phyloP scores from a whole-genome alignment of 2,797 vertebrate species.

The Diplodus puntazzo region DNA sequence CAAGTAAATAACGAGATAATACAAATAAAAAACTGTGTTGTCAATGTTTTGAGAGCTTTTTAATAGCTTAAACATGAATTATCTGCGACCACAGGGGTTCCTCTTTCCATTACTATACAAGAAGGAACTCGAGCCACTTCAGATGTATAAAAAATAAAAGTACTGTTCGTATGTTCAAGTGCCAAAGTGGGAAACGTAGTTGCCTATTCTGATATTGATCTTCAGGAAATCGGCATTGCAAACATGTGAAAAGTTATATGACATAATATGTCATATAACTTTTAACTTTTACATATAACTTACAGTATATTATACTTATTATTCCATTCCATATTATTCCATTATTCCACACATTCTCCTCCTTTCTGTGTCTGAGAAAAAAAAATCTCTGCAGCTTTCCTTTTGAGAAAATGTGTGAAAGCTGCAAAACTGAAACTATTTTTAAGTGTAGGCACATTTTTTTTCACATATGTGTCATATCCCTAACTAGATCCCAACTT shows the following conservation, averaged over 20 bases:
- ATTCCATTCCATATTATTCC: too few relatives aligned
- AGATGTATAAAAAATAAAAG: slow-evolving; percentile 11
- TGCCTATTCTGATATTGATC: not conserved
- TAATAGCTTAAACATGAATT: not conserved
- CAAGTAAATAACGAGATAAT: not conserved
- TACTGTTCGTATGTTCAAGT: not conserved
- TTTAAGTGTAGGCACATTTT: not conserved
- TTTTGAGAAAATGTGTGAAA: slow-evolving; percentile 13
- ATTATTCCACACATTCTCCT: not conserved
- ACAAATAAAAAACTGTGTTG: too few relatives aligned
- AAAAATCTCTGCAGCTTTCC: not conserved
- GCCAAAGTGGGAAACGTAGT: not conserved
- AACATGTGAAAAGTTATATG: not conserved
- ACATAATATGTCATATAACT: too few relatives aligned
- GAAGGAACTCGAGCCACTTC: not conserved
- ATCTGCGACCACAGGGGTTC: not conserved
- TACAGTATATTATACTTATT: too few relatives aligned
- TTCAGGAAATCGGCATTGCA: not conserved
- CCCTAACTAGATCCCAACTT: slow-evolving; percentile 17
- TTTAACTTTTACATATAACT: too few relatives aligned
- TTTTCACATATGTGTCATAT: slow-evolving; percentile 7
- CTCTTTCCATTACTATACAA: not conserved
- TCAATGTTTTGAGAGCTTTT: not conserved
- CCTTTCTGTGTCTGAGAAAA: not conserved
- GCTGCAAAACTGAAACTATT: slow-evolving; percentile 33